phyloP scores from a whole-genome alignment of 2,113 vertebrate species.

The Melanotaenia duboulayi region DNA sequence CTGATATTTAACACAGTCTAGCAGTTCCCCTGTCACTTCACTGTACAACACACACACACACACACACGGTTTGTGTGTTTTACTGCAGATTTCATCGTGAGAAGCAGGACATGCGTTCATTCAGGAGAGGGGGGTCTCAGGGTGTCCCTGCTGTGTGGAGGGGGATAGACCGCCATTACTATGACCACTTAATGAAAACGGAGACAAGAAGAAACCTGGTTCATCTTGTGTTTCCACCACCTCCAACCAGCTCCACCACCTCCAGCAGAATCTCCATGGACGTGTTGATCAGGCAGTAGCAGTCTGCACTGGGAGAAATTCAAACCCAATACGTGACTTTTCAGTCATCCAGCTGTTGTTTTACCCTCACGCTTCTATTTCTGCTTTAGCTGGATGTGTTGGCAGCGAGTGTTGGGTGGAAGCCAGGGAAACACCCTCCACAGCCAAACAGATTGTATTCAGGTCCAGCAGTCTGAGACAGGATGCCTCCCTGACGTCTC shows the following conservation, averaged over 20 bases:
- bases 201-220: too few species aligned
- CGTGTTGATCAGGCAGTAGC: not conserved
- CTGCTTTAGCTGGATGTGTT: conserved; percentile 38
- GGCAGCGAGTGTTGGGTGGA: conserved; percentile 42
- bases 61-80: too few species aligned
- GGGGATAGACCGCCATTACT: too few species aligned
- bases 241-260: too few species aligned
- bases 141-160: too few species aligned
- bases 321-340: not conserved
- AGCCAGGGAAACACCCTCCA: conserved; percentile 49
- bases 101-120: not conserved
- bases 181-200: too few species aligned
- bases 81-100: too few species aligned
- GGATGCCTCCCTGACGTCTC: conserved; percentile 4
- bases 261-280: too few species aligned
- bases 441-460: conserved; percentile 42
- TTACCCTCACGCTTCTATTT: conserved; percentile 31
- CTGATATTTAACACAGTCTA: conserved; percentile 89
- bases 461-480: conserved; percentile 40
- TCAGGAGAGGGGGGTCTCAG: too few species aligned
- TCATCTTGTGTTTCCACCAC: too few species aligned
- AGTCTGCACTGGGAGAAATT: too few species aligned
- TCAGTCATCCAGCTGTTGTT: conserved; percentile 31
- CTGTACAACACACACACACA: conserved; percentile 24
- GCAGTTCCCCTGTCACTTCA: conserved; percentile 74